Conservation (phyloP, 2,113 vertebrate genomes). For the Dipodomys merriami region DNA sequence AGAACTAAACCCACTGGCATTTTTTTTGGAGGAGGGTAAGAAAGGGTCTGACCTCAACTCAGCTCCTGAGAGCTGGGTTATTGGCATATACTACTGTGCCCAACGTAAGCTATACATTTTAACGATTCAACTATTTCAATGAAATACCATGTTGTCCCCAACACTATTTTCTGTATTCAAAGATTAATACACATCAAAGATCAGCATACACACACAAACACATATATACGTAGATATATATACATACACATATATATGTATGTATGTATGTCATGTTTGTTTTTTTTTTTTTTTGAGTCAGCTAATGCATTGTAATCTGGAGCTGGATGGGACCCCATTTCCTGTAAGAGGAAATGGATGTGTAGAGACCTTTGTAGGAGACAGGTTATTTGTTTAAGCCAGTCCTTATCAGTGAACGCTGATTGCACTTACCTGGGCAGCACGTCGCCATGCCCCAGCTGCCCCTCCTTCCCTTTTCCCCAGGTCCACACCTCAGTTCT, state of each 20-base stretch:
- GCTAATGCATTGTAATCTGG: not conserved
- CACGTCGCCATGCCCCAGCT: constrained; percentile 95
- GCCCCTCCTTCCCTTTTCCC: constrained; percentile 95
- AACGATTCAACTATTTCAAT: constrained; percentile 9
- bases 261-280: too few relatives aligned
- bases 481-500: constrained; percentile 99
- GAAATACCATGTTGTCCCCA: constrained; percentile 37
- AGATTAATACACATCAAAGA: not conserved
- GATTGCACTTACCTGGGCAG: constrained; percentile 88
- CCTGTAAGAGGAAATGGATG: not conserved
- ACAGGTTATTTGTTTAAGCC: not conserved
- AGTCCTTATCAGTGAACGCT: not conserved
- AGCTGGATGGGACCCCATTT: not conserved
- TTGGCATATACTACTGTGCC: too few relatives aligned
- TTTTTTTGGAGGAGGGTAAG: too few relatives aligned
- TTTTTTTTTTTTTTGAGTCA: too few relatives aligned
- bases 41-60: too few relatives aligned
- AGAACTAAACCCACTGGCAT: too few relatives aligned
- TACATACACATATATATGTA: too few relatives aligned
- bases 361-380: not conserved
- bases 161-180: not conserved
- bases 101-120: not conserved
- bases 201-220: too few relatives aligned
- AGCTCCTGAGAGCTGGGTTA: too few relatives aligned
- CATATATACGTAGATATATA: too few relatives aligned